Evolutionary conservation across 2,797 vertebrate genomes (phyloP).

Genomic region (Gallirallus australis): DNA sequence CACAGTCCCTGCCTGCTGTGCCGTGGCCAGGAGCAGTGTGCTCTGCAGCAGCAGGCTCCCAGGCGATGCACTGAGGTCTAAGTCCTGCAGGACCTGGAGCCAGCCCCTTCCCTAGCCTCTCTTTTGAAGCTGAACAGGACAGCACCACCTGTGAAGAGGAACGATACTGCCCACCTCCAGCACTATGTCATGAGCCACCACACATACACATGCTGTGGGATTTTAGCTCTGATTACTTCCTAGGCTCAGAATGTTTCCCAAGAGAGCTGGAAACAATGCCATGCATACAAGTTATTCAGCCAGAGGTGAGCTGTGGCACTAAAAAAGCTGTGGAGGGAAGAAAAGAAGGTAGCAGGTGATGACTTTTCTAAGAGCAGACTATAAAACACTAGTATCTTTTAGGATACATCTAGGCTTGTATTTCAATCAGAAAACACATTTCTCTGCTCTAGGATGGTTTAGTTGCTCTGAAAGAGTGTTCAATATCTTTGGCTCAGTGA

Average conservation of each 20-base stretch:
- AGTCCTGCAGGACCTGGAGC: not conserved
- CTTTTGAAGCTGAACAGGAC: not conserved
- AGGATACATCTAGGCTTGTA: not conserved
- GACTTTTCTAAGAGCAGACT: not conserved
- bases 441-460: not conserved
- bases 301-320: not conserved
- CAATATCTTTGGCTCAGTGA: not conserved
- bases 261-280: not conserved
- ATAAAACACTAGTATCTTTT: not conserved
- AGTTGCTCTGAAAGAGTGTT: not conserved
- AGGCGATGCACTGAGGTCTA: not conserved
- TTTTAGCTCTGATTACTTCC: not conserved
- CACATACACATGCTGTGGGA: not conserved
- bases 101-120: not conserved
- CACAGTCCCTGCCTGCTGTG: not conserved
- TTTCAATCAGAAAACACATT: not conserved
- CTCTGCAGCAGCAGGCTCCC: not conserved
- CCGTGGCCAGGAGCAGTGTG: not conserved
- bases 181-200: not conserved
- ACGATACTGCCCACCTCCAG: not conserved
- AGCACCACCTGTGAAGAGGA: not conserved
- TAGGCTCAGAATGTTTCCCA: not conserved
- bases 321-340: not conserved
- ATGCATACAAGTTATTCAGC: not conserved
- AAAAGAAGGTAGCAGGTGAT: not conserved